Evolutionary conservation across 2,797 vertebrate genomes (phyloP), one percentile per base, ranked within the genome.

Genomic region (Poliocrania exsul): DNA sequence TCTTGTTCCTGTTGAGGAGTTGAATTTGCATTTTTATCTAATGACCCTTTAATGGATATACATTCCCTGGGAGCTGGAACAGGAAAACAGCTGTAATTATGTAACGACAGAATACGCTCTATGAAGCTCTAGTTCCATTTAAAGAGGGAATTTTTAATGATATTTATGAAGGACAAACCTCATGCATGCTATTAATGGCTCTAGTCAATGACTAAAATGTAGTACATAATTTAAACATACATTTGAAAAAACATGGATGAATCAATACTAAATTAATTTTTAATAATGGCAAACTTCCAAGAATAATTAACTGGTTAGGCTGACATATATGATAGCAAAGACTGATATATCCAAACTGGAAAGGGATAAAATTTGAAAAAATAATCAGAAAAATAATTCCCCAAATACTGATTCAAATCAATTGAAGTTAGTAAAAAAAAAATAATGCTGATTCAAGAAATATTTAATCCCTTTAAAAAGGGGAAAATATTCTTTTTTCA

Each of bases 71-170:
- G 49, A 95, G 26, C 49, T 44, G 65, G 61, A 74, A 61, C 42
- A 79, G 73, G 78, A 81, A 86, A 96, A 85, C 42, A 15, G 8
- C 37, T 77, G 81, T 64, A 93, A 88, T 16, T 78, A 28, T 69
- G 92, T 86, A 75, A 72, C 1, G 1, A 87, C 65, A 86, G 50
- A 78, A 54, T 19, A 74, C 92, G 61, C 5, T 71, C 61, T 75
- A 5, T 29, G 46, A 47, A 90, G 61, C 19, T 86, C 18, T 0
- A 64, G 50, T 91, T 80, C 89, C 71, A 85, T 47, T 92, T 78
- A 65, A 85, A 94, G 69, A 69, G 26, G 42, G 44, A 86, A 91
- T 93, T 87, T 93, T 90, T 88, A 83, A 96, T 71, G 3, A 47
- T 82, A 78, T 88, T 88, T 90, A 91, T 88, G 81, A 94, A 88